phyloP scores from a whole-genome alignment of 2,888 invertebrate genomes.

The Mesopsocus fuscifrons region DNA sequence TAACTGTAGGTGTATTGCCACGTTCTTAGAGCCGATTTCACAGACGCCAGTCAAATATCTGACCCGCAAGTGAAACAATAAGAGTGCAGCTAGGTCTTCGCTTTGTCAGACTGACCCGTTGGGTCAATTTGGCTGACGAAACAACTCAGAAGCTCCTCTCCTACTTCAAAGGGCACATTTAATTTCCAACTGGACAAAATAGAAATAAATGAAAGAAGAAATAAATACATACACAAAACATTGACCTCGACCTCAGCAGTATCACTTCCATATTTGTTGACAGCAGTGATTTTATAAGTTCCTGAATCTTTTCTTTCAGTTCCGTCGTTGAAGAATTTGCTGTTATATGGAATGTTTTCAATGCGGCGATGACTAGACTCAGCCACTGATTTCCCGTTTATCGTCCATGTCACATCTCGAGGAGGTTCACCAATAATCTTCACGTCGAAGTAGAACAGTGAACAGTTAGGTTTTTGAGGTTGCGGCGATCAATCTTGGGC shows the following conservation, averaged over 20 bases:
- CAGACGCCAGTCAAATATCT: too few species aligned
- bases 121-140: too few species aligned
- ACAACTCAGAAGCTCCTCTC: too few species aligned
- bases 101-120: too few species aligned
- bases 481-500: constrained; percentile 91
- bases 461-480: constrained; percentile 72
- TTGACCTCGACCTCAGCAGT: constrained; percentile 88
- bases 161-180: too few species aligned
- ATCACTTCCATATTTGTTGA: constrained; percentile 80
- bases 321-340: constrained; percentile 64
- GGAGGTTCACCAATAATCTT: constrained; percentile 91
- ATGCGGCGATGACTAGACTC: constrained; percentile 54
- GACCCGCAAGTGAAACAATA: constrained; percentile 11
- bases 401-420: constrained; percentile 82
- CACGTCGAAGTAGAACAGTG: constrained; percentile 77
- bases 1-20: too few species aligned
- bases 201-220: background rate
- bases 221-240: constrained; percentile 41
- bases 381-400: constrained; percentile 48
- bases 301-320: constrained; percentile 71
- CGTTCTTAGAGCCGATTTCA: constrained; percentile 19
- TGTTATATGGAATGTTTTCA: constrained; percentile 75
- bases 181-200: too few species aligned
- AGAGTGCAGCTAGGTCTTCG: constrained; percentile 8
- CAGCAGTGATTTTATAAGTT: constrained; percentile 72